phyloP scores from a whole-genome alignment of 2,888 invertebrate species.

The Petrolisthes manimaculis region DNA sequence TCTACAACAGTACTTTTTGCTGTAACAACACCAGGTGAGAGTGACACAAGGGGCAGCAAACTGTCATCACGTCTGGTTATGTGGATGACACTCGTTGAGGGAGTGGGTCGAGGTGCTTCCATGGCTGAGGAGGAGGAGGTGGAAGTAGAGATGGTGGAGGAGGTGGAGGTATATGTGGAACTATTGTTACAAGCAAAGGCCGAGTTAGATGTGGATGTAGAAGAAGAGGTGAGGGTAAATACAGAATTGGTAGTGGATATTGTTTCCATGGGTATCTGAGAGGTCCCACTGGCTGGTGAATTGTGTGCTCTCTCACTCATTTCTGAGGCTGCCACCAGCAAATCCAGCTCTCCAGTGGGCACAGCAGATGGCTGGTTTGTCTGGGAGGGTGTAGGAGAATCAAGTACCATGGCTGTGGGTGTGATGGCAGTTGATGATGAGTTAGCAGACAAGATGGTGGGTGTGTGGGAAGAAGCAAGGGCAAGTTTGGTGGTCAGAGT shows the following conservation, averaged over 20 bases:
- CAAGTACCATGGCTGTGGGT: not conserved
- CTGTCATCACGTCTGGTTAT: slow-evolving; percentile 15
- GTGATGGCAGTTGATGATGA: not conserved
- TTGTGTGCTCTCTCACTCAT: slow-evolving; percentile 50
- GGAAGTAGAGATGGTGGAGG: not conserved
- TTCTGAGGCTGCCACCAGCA: slow-evolving; percentile 57
- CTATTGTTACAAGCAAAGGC: too few species aligned
- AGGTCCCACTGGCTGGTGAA: not conserved
- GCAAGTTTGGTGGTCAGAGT: not conserved
- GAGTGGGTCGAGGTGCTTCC: not conserved
- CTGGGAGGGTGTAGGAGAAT: not conserved
- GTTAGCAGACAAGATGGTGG: not conserved
- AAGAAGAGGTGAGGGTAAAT: not conserved
- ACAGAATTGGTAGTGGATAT: not conserved
- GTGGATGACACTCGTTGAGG: slow-evolving; percentile 6
- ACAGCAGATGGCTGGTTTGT: slow-evolving; percentile 4
- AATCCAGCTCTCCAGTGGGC: slow-evolving; percentile 45
- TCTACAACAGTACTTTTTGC: not conserved
- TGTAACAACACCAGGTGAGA: not conserved
- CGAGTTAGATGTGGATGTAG: too few species aligned
- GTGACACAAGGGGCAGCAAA: not conserved
- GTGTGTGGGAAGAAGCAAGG: not conserved
- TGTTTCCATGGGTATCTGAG: not conserved
- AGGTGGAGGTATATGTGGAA: not conserved
- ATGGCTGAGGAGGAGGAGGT: not conserved